phyloP scores from a whole-genome alignment of 2,113 vertebrate genomes.

The Ciconia boyciana region DNA sequence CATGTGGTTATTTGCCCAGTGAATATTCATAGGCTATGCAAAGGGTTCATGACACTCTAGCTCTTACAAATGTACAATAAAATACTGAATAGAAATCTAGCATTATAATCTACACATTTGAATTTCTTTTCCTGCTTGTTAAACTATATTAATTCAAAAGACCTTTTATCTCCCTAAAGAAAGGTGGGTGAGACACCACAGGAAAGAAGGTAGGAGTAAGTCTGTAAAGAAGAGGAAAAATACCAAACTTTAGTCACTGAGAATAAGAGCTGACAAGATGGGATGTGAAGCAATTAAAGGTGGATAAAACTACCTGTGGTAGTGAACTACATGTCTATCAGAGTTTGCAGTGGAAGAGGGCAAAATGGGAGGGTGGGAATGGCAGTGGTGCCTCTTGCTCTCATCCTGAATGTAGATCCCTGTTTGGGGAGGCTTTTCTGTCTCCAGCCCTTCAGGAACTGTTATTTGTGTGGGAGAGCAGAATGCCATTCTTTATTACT shows the following conservation, averaged over 20 bases:
- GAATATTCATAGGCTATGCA: background rate
- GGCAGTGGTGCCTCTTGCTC: background rate
- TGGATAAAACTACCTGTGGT: background rate
- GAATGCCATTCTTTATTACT: background rate
- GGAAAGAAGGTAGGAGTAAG: constrained; percentile 54
- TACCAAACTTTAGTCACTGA: background rate
- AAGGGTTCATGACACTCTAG: background rate
- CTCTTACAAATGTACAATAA: background rate
- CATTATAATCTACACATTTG: background rate
- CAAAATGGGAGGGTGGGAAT: background rate
- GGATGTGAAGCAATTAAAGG: background rate
- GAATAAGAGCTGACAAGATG: background rate
- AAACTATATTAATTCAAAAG: constrained; percentile 52
- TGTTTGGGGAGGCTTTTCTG: background rate
- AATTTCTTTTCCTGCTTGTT: background rate
- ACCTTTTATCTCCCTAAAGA: constrained; percentile 44
- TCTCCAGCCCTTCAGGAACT: background rate
- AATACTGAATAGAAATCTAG: background rate
- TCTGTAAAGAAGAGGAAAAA: constrained; percentile 50
- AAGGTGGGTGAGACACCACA: constrained; percentile 56
- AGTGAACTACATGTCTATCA: background rate
- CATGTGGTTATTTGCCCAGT: background rate
- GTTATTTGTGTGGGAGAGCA: background rate
- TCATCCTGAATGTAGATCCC: background rate
- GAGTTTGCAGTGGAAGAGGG: background rate